Conservation (phyloP, 2,888 invertebrate genomes). For the Ectemnius lituratus region DNA sequence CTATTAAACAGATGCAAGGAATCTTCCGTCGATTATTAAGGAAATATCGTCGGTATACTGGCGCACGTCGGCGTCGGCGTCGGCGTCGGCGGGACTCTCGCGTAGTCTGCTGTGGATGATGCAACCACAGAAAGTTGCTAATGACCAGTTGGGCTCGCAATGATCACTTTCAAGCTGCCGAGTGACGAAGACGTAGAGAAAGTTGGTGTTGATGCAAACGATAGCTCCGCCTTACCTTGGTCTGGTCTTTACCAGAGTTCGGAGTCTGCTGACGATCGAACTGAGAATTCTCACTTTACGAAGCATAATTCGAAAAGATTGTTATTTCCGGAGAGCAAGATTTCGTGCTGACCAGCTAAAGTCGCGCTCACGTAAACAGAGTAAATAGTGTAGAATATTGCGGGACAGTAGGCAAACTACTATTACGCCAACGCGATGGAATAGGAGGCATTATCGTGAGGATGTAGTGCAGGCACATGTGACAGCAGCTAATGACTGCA, state of each 20-base stretch:
- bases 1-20: background rate
- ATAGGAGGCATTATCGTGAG: background rate
- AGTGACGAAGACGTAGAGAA: conserved; percentile 25
- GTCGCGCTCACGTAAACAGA: too few relatives aligned
- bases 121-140: conserved; percentile 57
- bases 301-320: background rate
- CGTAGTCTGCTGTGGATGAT: conserved; percentile 30
- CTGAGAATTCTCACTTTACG: conserved; percentile 12
- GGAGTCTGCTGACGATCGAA: conserved; percentile 22
- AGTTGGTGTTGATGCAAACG: conserved; percentile 12
- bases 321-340: too few relatives aligned
- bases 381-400: too few relatives aligned
- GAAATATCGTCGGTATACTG: conserved; percentile 15
- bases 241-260: conserved; percentile 1
- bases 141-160: conserved; percentile 22
- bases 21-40: conserved; percentile 8
- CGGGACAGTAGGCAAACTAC: too few relatives aligned
- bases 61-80: background rate
- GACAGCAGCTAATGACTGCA: conserved; percentile 33
- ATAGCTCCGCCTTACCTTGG: conserved; percentile 39
- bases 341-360: too few relatives aligned
- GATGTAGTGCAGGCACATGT: conserved; percentile 18
- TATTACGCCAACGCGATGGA: too few relatives aligned
- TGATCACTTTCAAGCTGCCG: conserved; percentile 20
- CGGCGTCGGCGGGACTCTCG: conserved; percentile 6